These are phyloP conservation scores for Ormyrus nitidulus DNA, from an alignment of 2,888 invertebrate genomes.

Conservation along the genomic window DNA sequence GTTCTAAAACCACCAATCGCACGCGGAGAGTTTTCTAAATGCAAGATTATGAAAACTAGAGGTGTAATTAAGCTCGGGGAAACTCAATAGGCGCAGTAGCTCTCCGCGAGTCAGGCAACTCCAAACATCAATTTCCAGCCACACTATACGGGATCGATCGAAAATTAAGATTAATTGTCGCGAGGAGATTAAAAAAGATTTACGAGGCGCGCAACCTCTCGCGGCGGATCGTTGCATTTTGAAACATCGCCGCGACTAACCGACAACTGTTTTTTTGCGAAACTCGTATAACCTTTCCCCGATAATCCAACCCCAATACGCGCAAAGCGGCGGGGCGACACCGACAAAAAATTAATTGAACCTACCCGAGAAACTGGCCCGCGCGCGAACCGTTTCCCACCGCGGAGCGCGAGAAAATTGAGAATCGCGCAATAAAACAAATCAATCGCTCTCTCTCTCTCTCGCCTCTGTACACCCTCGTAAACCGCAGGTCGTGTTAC, in stretches of 20 bases:
- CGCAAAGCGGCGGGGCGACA: not conserved
- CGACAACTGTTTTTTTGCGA: slow-evolving; percentile 2
- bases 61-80: too few species aligned
- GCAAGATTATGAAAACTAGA: too few species aligned
- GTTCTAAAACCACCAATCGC: not conserved
- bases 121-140: slow-evolving; percentile 34
- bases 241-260: not conserved
- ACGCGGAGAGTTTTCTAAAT: too few species aligned
- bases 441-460: not conserved
- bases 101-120: slow-evolving; percentile 1
- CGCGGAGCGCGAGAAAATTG: not conserved
- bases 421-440: not conserved
- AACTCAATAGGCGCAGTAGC: not conserved
- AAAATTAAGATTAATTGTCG: slow-evolving; percentile 49
- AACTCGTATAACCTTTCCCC: slow-evolving; percentile 16
- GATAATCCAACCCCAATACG: not conserved
- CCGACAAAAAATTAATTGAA: too few species aligned
- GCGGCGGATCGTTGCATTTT: slow-evolving; percentile 31
- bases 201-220: slow-evolving; percentile 46
- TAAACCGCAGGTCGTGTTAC: too few species aligned
- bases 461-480: too few species aligned
- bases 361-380: too few species aligned
- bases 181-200: slow-evolving; percentile 25
- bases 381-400: not conserved
- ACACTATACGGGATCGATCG: slow-evolving; percentile 21